Evolutionary conservation across 2,113 vertebrate genomes (phyloP), one percentile per base, ranked within the genome.

Genomic region (Rallus limicola): DNA sequence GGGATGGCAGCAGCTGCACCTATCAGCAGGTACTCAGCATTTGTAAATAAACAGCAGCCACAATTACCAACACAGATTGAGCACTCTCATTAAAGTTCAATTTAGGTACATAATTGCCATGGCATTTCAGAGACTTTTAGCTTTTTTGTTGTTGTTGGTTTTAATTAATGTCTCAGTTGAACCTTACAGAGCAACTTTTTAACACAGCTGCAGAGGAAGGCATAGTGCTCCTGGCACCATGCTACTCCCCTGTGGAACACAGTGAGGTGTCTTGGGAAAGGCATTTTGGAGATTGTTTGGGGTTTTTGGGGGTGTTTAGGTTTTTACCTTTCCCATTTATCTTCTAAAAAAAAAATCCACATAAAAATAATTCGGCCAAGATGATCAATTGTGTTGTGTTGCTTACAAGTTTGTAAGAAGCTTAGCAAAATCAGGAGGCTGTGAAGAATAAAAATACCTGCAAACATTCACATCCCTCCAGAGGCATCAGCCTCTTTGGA

Each of bases 51-150:
- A 92, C 80, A 92, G 90, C 93, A 92, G 80, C 88, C 92, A 97
- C 92, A 92, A 65, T 94, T 95, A 94, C 88, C 82, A 86, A 53
- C 88, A 79, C 92, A 95, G 92, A 97, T 82, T 93, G 92, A 97
- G 86, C 86, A 28, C 72, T 72, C 93, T 96, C 95, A 96, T 95
- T 96, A 95, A 96, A 84, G 83, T 92, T 96, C 92, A 84, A 94
- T 94, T 96, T 96, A 94, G 92, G 65, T 92, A 67, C 88, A 64
- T 92, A 96, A 97, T 95, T 97, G 77, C 93, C 65, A 26, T 94
- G 93, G 92, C 95, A 96, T 95, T 96, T 95, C 90, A 79, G 79
- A 95, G 80, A 84, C 82, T 94, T 92, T 65, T 56, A 81, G 68
- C 16, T 63, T 72, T 56, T 44, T 83, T 31, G 25, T 40, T 50